Evolutionary conservation across 2,113 vertebrate species (phyloP).

Genomic region (Plotosus lineatus): DNA sequence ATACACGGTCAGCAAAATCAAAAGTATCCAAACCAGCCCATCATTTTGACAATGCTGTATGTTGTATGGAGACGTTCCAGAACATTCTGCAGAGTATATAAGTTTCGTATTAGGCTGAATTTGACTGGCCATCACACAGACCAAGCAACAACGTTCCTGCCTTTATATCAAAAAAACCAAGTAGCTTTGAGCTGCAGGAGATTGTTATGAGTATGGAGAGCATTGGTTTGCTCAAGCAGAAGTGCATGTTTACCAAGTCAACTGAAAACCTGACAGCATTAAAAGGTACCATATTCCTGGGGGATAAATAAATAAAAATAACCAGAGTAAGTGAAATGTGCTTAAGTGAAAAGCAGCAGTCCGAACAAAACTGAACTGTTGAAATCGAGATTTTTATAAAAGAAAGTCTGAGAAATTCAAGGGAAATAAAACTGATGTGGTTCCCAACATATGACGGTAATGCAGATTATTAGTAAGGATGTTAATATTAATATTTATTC

Average conservation of each 20-base stretch:
- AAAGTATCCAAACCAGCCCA: background rate
- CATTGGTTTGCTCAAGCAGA: background rate
- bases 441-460: background rate
- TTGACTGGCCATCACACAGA: background rate
- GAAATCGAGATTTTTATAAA: background rate
- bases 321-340: background rate
- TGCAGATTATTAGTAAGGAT: background rate
- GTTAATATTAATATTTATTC: no score
- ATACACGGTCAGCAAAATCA: no score
- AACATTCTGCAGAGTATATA: constrained; percentile 21
- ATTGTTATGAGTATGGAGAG: constrained; percentile 20
- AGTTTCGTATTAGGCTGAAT: background rate
- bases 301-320: background rate
- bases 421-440: no score
- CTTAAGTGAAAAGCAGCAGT: background rate
- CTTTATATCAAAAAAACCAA: background rate
- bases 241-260: background rate
- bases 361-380: background rate
- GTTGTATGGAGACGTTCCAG: background rate
- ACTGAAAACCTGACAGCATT: background rate
- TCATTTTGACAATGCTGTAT: background rate
- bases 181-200: background rate
- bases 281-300: background rate
- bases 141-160: background rate
- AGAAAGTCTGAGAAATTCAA: background rate